phyloP scores from a whole-genome alignment of 1,140 invertebrate genomes.

The Chironomus tepperi region DNA sequence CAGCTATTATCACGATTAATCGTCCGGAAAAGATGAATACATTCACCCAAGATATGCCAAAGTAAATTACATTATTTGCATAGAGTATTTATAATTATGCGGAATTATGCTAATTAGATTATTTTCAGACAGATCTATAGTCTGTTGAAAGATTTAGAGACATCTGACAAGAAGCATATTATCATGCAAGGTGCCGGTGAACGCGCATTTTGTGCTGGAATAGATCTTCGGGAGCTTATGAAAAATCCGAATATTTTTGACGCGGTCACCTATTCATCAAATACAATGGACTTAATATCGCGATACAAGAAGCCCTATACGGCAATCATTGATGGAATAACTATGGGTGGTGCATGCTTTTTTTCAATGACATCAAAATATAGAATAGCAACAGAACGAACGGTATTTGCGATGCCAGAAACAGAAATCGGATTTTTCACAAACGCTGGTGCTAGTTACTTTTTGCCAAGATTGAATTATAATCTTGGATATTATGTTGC shows the following conservation, averaged over 20 bases:
- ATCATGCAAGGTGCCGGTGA: constrained; percentile 96
- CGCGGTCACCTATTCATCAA: constrained; percentile 85
- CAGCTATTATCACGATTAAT: not conserved
- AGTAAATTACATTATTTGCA: not conserved
- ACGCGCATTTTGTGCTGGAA: constrained; percentile 98
- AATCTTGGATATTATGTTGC: constrained; percentile 50
- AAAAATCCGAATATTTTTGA: constrained; percentile 52
- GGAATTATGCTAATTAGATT: not conserved
- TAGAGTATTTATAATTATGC: not conserved
- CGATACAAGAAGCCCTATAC: constrained; percentile 46
- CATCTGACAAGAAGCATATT: constrained; percentile 70
- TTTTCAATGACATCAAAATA: constrained; percentile 52
- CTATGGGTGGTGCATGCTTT: constrained; percentile 42
- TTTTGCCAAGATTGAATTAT: constrained; percentile 46
- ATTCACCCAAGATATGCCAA: not conserved
- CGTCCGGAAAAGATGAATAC: not conserved
- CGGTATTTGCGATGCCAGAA: constrained; percentile 57
- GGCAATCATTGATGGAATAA: constrained; percentile 24
- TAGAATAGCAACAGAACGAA: constrained; percentile 52
- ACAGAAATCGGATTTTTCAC: constrained; percentile 48
- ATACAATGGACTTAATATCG: constrained; percentile 86
- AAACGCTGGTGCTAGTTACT: constrained; percentile 55
- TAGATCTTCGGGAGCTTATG: constrained; percentile 80
- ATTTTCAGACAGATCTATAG: not conserved
- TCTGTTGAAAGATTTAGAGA: constrained; percentile 37